A percentile compares a stretch with the other conserved stretches of the same genome.
Conservation (phyloP, 2,113 vertebrate genomes). For the Excalfactoria chinensis region DNA sequence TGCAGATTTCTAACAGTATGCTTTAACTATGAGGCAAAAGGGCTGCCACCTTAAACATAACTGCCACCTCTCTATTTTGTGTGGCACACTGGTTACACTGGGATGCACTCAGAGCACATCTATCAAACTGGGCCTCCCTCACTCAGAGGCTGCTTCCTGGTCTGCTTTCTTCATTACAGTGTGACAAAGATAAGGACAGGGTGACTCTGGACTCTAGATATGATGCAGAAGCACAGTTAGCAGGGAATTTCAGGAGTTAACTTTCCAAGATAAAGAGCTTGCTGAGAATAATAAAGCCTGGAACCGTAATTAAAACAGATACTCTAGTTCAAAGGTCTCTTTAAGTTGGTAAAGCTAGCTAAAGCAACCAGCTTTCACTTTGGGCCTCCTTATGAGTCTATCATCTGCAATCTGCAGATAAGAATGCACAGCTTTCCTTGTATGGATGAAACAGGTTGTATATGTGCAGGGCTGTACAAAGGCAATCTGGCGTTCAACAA, state of each 20-base stretch:
- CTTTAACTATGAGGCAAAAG: neutral
- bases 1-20: neutral
- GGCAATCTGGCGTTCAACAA: neutral
- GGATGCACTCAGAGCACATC: neutral
- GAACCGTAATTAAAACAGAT: neutral
- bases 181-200: rapidly evolving
- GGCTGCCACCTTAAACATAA: neutral
- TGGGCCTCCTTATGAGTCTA: neutral
- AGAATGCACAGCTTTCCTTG: neutral
- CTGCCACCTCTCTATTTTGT: neutral
- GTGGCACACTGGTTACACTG: rapidly evolving
- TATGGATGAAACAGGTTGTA: neutral
- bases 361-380: neutral
- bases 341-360: neutral
- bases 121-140: neutral
- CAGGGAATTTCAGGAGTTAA: neutral
- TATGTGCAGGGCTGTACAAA: slow-evolving; percentile 21
- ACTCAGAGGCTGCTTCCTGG: neutral
- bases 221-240: neutral
- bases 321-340: slow-evolving; percentile 32
- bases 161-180: neutral
- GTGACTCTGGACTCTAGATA: neutral
- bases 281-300: neutral
- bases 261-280: slow-evolving; percentile 25
- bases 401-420: neutral